Base-by-base conservation (phyloP, 1,140 invertebrate genomes). In the Eulimnadia texana region DNA sequence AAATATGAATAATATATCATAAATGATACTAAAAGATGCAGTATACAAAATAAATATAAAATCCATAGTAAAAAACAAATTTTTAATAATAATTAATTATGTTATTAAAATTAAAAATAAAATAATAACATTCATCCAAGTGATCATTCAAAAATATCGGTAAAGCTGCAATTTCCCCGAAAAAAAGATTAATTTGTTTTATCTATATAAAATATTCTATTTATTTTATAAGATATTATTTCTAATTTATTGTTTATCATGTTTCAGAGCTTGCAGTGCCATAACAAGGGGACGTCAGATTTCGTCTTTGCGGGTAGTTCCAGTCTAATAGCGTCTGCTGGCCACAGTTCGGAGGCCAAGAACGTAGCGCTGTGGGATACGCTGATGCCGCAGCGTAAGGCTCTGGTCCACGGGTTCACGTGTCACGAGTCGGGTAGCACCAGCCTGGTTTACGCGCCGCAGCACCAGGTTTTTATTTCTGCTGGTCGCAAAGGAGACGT, bases 281-380 rank as follows among this genome's bases (percentile, higher is more conserved):
- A 99, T 75, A 94, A 86, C 72, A 99, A 98, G 79, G 86, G 91
- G 58, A 93, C 94, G 25, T 87, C 89, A 68, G 96, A 99, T 75
- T 98, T 99, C 72, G 90, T 93, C 33, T 99, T 99, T 76, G 79
- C 99, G 27, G 93, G 93, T 56, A 96, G 93, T 3, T 97, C 93
- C 71, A 97, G 93, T 79, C 79, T 99, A 65, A 80, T 99, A 50
- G 93, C 93, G n/a, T 98, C 94, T 62, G 92, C 91, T 63, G 96
- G 96, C 16, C 91, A 96, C 70, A 93, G 92, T 71, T 89, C 90
- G 0, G 95, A 98, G 73, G 93, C 90, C 69, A 88, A 90, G 69
- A 99, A 99, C 74, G 90, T 99, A n/a, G 91, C 89, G 54, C 80
- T 99, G 60, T 99, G 96, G 96, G 96, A 99, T 72, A 98, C 95